Percentiles rank a stretch among this genome's conserved stretches.
These are phyloP conservation scores for Capromys pilorides DNA, from an alignment of 2,797 vertebrate species.

Conservation along the genomic window DNA sequence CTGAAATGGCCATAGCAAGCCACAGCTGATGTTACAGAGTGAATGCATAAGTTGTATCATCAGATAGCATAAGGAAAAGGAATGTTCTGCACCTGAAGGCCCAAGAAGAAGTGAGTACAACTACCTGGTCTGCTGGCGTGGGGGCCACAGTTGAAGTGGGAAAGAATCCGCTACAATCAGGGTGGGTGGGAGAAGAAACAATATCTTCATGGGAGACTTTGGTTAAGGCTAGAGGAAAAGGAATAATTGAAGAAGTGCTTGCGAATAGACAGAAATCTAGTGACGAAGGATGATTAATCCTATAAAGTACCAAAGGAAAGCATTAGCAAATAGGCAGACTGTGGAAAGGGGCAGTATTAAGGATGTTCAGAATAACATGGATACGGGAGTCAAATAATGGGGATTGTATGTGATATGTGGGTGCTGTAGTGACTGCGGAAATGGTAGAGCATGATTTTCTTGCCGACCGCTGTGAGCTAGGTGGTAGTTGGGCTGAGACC, in stretches of 20 bases:
- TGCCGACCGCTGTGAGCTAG: background rate
- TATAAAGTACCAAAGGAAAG: background rate
- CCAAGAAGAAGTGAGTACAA: background rate
- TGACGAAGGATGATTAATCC: background rate
- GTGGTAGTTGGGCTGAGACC: background rate
- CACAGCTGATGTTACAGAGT: background rate
- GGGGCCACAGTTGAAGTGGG: background rate
- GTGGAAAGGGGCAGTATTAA: background rate
- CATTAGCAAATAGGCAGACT: background rate
- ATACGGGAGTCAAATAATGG: background rate
- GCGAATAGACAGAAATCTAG: background rate
- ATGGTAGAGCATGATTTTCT: too few species aligned
- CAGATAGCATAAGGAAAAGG: background rate
- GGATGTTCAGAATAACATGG: background rate
- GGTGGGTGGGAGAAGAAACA: background rate
- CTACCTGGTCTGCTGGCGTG: too few species aligned
- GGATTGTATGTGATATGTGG: too few species aligned
- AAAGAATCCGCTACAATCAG: background rate
- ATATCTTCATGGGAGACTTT: background rate
- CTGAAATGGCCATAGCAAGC: background rate
- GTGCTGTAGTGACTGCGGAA: background rate
- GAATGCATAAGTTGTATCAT: too few species aligned
- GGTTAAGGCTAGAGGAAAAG: background rate
- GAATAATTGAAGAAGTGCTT: background rate
- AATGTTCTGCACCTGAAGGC: background rate